Base-by-base conservation (phyloP, 2,113 vertebrate species). In the Pseudois nayaur region DNA sequence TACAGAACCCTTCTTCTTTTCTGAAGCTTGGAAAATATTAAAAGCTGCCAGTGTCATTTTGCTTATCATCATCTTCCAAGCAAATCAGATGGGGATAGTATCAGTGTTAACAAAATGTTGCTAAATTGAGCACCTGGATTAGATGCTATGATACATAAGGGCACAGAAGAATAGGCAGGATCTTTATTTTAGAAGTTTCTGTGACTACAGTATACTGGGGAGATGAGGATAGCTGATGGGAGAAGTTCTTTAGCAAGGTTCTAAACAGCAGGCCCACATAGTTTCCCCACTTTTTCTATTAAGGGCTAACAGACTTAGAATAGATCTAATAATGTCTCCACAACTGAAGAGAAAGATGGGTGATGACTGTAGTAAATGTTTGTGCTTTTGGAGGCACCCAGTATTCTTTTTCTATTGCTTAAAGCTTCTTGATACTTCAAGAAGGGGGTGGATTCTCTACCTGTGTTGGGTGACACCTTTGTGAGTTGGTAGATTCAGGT, bases 21-120 rank as follows among this genome's bases (percentile, higher is more conserved):
- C 76, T 96, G 45, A 97, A 95, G 8, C 31, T 90, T 87, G 45
- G 54, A 94, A 97, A 87, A 96, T 93, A 52, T 33, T 92, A 91
- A 95, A 89, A 79, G 14, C 50, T 95, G 52, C 8, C 74, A 93
- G 9, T 87, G 8, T 88, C 40, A 78, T 85, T 94, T 92, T 94
- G 52, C 43, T 95, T 89, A 59, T 88, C 91, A 50, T 92, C 59
- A 33, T 83, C 45, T 93, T 92, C 27, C 36, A 85, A 78, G 64
- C 13, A 89, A 83, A 62, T 96, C 86, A 85, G 48, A 15, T 85
- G n/a, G 45, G 45, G 36, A 87, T 82, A 91, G 48, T 93, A 85
- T 79, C 81, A 86, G 5, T 90, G 33, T 83, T 88, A 67, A 71
- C 76, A 89, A 92, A 97, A 89, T 96, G 43, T 86, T 96, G n/a